phyloP scores from a whole-genome alignment of 2,113 vertebrate species.

The Eclectus roratus region DNA sequence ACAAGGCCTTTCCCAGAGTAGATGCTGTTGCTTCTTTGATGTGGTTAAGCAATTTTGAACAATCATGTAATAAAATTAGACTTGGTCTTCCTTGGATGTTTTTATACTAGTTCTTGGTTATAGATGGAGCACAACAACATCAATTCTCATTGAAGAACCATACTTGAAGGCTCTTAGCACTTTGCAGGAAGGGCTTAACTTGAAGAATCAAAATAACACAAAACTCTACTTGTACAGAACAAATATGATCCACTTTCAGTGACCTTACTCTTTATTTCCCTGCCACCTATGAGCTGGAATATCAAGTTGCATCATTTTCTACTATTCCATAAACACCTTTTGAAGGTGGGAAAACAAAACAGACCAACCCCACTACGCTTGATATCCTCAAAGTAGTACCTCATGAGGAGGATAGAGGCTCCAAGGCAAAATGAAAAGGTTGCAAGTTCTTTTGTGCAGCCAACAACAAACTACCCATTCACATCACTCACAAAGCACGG shows the following conservation, averaged over 20 bases:
- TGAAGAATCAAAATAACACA: not conserved
- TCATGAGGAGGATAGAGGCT: not conserved
- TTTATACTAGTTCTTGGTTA: not conserved
- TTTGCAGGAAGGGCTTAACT: not conserved
- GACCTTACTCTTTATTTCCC: not conserved
- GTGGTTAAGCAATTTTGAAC: slow-evolving; percentile 71
- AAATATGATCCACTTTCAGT: not conserved
- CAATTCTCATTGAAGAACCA: not conserved
- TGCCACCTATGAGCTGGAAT: not conserved
- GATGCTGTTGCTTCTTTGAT: slow-evolving; percentile 67
- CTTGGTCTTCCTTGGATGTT: slow-evolving; percentile 51
- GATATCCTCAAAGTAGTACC: not conserved
- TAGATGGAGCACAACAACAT: not conserved
- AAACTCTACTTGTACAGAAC: not conserved
- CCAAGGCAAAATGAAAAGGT: not conserved
- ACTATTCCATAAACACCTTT: not conserved
- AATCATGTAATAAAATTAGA: slow-evolving; percentile 72
- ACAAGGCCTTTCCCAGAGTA: slow-evolving; percentile 56
- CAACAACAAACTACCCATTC: not conserved
- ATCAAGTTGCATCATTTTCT: not conserved
- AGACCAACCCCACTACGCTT: not conserved
- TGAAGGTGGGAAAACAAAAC: not conserved
- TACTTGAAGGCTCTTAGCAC: not conserved
- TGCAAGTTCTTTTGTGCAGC: not conserved
- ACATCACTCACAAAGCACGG: not conserved